Evolutionary conservation across 2,113 vertebrate genomes (phyloP).

Genomic region (Hepsetus odoe): DNA sequence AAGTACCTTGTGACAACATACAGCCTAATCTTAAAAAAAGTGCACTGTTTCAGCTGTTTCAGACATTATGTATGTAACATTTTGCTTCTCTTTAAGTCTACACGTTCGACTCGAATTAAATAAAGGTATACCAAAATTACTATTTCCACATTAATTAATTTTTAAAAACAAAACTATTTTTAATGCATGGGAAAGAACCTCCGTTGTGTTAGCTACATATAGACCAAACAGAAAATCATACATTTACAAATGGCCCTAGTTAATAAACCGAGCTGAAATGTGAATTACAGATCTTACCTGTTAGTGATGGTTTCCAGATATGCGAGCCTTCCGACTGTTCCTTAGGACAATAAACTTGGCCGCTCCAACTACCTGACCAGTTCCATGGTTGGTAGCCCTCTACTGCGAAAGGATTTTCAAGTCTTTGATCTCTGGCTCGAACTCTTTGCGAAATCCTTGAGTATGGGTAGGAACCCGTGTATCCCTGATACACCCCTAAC

Average conservation of each 20-base stretch:
- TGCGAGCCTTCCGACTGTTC: slow-evolving; percentile 84
- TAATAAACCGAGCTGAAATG: slow-evolving; percentile 16
- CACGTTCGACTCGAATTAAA: no score
- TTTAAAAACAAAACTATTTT: no score
- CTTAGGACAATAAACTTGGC: slow-evolving; percentile 84
- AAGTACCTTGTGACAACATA: no score
- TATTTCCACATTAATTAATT: no score
- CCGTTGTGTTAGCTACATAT: no score
- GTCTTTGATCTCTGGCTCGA: slow-evolving; percentile 78
- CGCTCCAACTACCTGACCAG: slow-evolving; percentile 85
- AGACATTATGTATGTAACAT: no score
- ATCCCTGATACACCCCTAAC: slow-evolving; percentile 83
- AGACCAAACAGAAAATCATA: background rate
- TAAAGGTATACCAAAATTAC: no score
- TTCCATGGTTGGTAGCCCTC: slow-evolving; percentile 86
- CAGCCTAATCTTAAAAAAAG: no score
- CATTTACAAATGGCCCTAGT: background rate
- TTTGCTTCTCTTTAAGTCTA: no score
- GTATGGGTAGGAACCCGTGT: slow-evolving; percentile 81
- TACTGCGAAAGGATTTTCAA: slow-evolving; percentile 82
- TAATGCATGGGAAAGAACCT: no score
- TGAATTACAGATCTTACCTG: slow-evolving; percentile 73
- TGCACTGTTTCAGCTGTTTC: background rate
- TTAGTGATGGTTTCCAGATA: slow-evolving; percentile 86
- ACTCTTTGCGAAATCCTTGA: slow-evolving; percentile 74